Evolutionary conservation across 2,113 vertebrate species (phyloP).

Genomic region (Pseudorhombus dupliciocellatus): DNA sequence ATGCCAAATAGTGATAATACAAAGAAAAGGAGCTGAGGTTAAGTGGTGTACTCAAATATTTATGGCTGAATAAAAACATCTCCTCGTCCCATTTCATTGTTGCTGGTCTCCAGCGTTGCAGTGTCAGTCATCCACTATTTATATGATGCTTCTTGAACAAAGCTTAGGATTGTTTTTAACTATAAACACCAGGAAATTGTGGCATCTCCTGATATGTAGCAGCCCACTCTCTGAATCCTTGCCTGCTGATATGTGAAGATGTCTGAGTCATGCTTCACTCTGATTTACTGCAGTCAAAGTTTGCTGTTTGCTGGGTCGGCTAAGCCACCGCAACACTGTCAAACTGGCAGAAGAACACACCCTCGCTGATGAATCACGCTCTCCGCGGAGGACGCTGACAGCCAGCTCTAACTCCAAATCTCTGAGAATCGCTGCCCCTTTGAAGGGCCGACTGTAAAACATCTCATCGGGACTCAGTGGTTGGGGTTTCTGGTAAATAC

Average conservation of each 20-base stretch:
- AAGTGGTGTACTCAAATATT: slow-evolving; percentile 71
- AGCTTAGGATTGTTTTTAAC: neutral
- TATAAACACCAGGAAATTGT: neutral
- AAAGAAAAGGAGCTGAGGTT: slow-evolving; percentile 67
- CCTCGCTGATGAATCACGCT: slow-evolving; percentile 47
- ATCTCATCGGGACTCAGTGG: slow-evolving; percentile 26
- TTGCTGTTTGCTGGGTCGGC: slow-evolving; percentile 31
- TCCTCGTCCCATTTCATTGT: slow-evolving; percentile 55
- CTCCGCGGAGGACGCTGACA: slow-evolving; percentile 38
- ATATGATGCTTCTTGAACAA: slow-evolving; percentile 36
- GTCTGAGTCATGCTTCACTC: slow-evolving; percentile 21
- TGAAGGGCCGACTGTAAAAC: slow-evolving; percentile 46
- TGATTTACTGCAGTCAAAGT: slow-evolving; percentile 34
- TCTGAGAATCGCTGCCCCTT: slow-evolving; percentile 15
- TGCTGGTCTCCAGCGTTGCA: slow-evolving; percentile 27
- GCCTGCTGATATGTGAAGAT: neutral
- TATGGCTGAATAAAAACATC: slow-evolving; percentile 57
- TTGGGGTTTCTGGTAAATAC: slow-evolving; percentile 9
- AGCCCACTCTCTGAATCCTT: neutral
- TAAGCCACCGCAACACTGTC: slow-evolving; percentile 48
- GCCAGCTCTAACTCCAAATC: slow-evolving; percentile 32
- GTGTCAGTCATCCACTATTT: slow-evolving; percentile 61
- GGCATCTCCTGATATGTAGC: neutral
- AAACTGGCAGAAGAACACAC: slow-evolving; percentile 30
- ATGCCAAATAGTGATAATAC: slow-evolving; percentile 68